Percentiles rank a stretch among this genome's conserved stretches.
phyloP scores from a whole-genome alignment of 2,113 vertebrate genomes.

The Ellobius talpinus region DNA sequence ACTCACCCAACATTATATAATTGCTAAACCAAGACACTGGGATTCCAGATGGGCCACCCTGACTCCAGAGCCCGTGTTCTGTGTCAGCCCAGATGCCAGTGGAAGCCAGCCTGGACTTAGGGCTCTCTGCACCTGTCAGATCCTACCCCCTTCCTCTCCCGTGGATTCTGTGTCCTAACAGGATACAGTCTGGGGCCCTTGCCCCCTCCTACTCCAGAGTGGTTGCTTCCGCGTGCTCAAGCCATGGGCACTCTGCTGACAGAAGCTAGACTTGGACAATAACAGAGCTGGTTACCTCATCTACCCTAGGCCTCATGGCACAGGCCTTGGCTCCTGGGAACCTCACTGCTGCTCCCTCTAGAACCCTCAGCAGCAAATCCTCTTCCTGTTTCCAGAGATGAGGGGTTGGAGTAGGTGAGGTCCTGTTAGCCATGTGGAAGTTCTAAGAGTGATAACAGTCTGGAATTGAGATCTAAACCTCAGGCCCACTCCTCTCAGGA shows the following conservation, averaged over 20 bases:
- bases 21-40: background rate
- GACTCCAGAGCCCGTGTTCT: background rate
- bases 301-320: background rate
- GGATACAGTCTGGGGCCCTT: background rate
- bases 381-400: background rate
- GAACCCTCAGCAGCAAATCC: background rate
- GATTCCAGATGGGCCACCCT: background rate
- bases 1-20: background rate
- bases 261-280: background rate
- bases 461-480: background rate
- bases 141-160: background rate
- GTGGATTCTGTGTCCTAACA: background rate
- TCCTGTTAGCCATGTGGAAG: background rate
- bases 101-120: background rate
- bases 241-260: background rate
- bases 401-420: background rate
- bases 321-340: background rate
- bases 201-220: background rate
- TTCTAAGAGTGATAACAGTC: background rate
- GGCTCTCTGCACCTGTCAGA: background rate
- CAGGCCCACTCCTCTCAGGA: constrained; percentile 3
- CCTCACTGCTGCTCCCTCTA: background rate
- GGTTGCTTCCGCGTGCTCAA: background rate
- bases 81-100: background rate
- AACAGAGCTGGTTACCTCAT: background rate